Evolutionary conservation across 2,888 invertebrate species (phyloP), one percentile per base, ranked within the genome.

Genomic region (Agrotis puta): DNA sequence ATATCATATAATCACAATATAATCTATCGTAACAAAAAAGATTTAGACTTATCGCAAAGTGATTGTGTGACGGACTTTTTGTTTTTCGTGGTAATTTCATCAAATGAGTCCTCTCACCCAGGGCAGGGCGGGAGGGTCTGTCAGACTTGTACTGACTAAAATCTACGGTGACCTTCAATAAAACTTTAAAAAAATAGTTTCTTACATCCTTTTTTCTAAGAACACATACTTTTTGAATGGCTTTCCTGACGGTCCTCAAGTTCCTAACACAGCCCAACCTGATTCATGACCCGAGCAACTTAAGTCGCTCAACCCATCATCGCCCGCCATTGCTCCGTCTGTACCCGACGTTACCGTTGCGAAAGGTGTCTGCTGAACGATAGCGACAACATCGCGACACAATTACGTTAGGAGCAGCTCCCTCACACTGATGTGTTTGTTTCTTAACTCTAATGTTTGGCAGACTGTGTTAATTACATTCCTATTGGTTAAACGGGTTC

Each of bases 381-480:
- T 51, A 59, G 33, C 51, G 59, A 22, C 43, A 67, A 62, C 50
- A 59, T 64, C 62, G 54, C 47, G 69, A 22, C 61, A 64, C 61
- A 64, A 73, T 79, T 82, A 70, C 70, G 53, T 74, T 74, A 16
- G 27, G 45, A 82, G 74, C 54, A 50, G 64, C 64, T 67, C 13
- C 70, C 48, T n/a, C 18, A 20, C 22, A 11, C 67, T 77, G 63
- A 62, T 66, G 82, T 68, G 77, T 78, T 81, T 81, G 77, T 70
- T 74, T 56, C 58, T 68, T 53, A 48, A 78, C 56, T 82, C 14
- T 50, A 50, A 67, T 67, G 66, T 82, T 66, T 45, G 47, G 6
- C 20, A 13, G 61, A 20, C 63, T 51, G 45, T 24, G 66, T 50
- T 70, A 39, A 66, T 71, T 72, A 54, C 53, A 58, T 53, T 67